Base-by-base conservation (phyloP, 2,888 invertebrate genomes). In the Harpalus rubripes region DNA sequence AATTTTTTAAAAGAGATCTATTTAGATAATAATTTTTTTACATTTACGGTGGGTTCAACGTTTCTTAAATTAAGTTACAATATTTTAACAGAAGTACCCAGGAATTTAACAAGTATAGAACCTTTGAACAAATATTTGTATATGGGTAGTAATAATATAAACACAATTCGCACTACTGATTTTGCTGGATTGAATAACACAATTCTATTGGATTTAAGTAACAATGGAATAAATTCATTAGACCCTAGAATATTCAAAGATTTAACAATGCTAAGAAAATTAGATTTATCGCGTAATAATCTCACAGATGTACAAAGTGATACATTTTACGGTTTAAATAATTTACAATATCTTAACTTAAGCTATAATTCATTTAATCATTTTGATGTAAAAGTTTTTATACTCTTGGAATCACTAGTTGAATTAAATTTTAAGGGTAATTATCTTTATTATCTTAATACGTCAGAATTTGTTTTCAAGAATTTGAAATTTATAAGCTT, bases 281-380 rank as follows among this genome's bases (percentile, higher is more conserved):
- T 96, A 85, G 95, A 95, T 90, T 90, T 96, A 82, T 94, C 94
- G 88, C 92, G 92, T 12, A 96, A 95, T 89, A 92, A 92, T 85
- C 92, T 95, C 86, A 92, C 92, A 85, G 92, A 92, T 85, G 91
- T 96, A 78, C 93, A 93, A 0, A 88, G 92, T 1, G 93, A 93
- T 87, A 92, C 94, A 84, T 95, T 95, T 88, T 91, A 92, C 80
- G 91, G 93, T 82, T 90, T 95, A 83, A 91, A 90, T 65, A 94
- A 94, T 88, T 90, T 96, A 58, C 92, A 92, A 86, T 92, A 92
- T 86, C 90, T 96, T 68, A 94, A 94, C 88, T 91, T 96, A 86
- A 93, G 93, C 88, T 92, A 92, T n/a, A 95, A 95, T 88, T 93
- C 93, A 87, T 94, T 96, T 87, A 92, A 92, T 7, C 10, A 39